Percentiles rank a stretch among this genome's conserved stretches.
Evolutionary conservation across 2,113 vertebrate species (phyloP).

Genomic region (Uria lomvia): DNA sequence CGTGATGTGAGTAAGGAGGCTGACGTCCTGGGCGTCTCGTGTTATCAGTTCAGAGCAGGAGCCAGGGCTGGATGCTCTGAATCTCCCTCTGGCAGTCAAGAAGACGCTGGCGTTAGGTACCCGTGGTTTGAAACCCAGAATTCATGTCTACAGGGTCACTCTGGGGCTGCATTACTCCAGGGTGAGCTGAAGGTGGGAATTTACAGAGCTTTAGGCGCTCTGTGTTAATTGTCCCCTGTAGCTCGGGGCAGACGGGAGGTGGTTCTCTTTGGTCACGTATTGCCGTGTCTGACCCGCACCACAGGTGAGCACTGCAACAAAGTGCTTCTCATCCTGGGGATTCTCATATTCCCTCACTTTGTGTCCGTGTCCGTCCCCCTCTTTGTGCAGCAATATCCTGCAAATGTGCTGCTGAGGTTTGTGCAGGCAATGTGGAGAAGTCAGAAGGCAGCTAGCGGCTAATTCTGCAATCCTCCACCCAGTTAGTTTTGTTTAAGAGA

Average conservation of each 20-base stretch:
- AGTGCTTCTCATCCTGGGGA: neutral
- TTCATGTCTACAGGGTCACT: neutral
- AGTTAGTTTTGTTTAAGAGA: neutral
- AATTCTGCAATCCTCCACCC: neutral
- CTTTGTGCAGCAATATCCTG: neutral
- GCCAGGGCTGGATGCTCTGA: neutral
- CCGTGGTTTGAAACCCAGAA: accelerated
- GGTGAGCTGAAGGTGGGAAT: neutral
- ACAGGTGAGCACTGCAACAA: accelerated
- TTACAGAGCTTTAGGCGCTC: neutral
- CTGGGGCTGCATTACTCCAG: neutral
- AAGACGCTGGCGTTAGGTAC: neutral
- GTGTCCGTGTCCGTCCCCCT: too few relatives aligned
- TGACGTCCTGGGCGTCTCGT: accelerated
- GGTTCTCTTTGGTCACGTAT: accelerated
- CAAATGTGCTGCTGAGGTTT: neutral
- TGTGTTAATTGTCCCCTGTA: neutral
- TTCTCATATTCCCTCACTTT: neutral
- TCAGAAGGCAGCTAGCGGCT: neutral
- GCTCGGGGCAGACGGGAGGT: accelerated
- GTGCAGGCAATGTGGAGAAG: neutral
- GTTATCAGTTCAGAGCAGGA: neutral
- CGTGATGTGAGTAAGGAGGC: neutral
- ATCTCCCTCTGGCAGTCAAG: neutral
- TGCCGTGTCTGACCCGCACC: neutral